These are phyloP conservation scores for Datnioides undecimradiatus DNA, from an alignment of 2,113 vertebrate genomes.

Conservation along the genomic window DNA sequence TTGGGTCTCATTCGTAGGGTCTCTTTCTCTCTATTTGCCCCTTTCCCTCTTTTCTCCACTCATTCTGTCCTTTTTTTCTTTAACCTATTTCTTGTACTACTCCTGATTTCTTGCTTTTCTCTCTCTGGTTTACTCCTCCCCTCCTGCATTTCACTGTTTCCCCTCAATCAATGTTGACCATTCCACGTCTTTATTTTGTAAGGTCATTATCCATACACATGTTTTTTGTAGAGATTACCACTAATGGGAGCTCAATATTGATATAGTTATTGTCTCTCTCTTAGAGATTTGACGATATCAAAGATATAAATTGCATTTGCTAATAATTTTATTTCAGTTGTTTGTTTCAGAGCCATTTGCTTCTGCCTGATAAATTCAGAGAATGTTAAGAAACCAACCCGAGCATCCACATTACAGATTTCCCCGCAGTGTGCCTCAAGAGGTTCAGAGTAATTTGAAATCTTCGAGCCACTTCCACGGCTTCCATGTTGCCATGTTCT, in stretches of 20 bases:
- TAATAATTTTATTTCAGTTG: not conserved
- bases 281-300: constrained; percentile 15
- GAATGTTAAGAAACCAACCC: constrained; percentile 50
- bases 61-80: constrained; percentile 45
- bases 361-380: constrained; percentile 44
- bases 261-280: not conserved
- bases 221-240: not conserved
- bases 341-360: constrained; percentile 38
- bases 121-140: constrained; percentile 11
- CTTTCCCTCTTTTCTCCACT: constrained; percentile 49
- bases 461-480: constrained; percentile 75
- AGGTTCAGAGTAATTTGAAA: constrained; percentile 77
- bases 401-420: constrained; percentile 60
- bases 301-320: not conserved
- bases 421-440: constrained; percentile 63
- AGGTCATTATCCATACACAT: constrained; percentile 31
- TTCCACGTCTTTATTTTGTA: constrained; percentile 28
- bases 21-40: constrained; percentile 50
- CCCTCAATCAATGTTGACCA: constrained; percentile 30
- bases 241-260: not conserved
- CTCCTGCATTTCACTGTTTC: constrained; percentile 32
- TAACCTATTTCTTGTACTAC: constrained; percentile 49
- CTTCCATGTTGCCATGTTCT: constrained; percentile 80
- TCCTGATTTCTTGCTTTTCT: constrained; percentile 36
- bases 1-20: constrained; percentile 77